These are phyloP conservation scores for Clistopyga incitator DNA, from an alignment of 2,888 invertebrate genomes.

Conservation along the genomic window DNA sequence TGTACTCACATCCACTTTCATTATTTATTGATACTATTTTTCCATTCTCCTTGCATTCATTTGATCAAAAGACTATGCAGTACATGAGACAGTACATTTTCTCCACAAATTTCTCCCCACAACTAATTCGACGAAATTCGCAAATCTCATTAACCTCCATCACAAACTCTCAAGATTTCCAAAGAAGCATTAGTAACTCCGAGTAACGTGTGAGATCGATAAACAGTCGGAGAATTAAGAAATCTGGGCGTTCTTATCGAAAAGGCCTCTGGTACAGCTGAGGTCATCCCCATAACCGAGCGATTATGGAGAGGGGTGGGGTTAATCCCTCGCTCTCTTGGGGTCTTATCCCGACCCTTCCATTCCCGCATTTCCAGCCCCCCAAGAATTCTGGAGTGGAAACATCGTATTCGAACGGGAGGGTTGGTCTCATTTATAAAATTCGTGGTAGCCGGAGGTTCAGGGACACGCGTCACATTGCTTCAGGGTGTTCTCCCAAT, in stretches of 20 bases:
- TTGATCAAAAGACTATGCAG: too few relatives aligned
- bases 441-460: constrained; percentile 37
- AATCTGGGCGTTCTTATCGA: constrained; percentile 41
- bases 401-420: neutral
- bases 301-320: constrained; percentile 66
- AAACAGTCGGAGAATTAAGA: constrained; percentile 31
- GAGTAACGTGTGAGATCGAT: neutral
- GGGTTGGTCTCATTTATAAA: constrained; percentile 33
- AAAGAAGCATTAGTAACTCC: too few relatives aligned
- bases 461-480: constrained; percentile 39
- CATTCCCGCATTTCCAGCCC: constrained; percentile 43
- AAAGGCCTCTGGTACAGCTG: constrained; percentile 5
- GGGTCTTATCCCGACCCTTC: constrained; percentile 49
- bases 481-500: constrained; percentile 11
- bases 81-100: neutral
- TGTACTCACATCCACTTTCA: too few relatives aligned
- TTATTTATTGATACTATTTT: too few relatives aligned
- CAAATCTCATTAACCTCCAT: neutral
- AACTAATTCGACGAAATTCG: neutral
- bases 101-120: neutral
- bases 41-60: too few relatives aligned
- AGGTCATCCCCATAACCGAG: constrained; percentile 61
- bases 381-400: constrained; percentile 30
- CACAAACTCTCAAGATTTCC: neutral
- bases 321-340: constrained; percentile 64